These are phyloP conservation scores for Hippocampus barbouri DNA, from an alignment of 2,113 vertebrate genomes.

Conservation along the genomic window DNA sequence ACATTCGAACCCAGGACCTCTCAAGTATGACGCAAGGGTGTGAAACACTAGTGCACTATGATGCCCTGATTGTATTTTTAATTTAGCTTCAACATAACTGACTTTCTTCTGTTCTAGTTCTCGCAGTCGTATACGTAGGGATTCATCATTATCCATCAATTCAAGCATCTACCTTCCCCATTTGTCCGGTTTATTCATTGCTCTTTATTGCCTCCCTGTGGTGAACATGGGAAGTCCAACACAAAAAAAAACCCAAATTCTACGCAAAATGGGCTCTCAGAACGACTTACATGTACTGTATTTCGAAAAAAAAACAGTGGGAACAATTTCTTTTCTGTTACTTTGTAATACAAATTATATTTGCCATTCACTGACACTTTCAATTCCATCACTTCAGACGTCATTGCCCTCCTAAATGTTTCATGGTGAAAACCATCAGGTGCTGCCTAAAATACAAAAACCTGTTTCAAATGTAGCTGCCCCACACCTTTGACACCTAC, in stretches of 20 bases:
- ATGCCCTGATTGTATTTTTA: background rate
- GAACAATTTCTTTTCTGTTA: background rate
- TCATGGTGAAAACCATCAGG: background rate
- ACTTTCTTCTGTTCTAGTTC: background rate
- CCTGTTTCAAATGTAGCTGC: background rate
- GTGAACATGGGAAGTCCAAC: slow-evolving; percentile 21
- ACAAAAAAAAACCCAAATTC: background rate
- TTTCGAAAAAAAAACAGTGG: no score
- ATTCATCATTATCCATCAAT: slow-evolving; percentile 1
- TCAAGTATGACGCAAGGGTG: no score
- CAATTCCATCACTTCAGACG: background rate
- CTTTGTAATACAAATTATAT: background rate
- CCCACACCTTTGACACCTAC: background rate
- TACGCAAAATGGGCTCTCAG: no score
- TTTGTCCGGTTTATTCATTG: slow-evolving; percentile 38
- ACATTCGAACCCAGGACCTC: no score
- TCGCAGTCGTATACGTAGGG: background rate
- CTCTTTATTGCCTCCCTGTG: slow-evolving; percentile 68
- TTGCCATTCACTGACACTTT: background rate
- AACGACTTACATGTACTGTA: no score
- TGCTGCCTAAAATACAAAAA: background rate
- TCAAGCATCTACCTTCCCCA: background rate
- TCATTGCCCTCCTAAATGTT: background rate
- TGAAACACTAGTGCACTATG: no score
- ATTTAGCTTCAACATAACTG: background rate